These are phyloP conservation scores for Polyommatus iphigenia DNA, from an alignment of 2,888 invertebrate species.

Conservation along the genomic window DNA sequence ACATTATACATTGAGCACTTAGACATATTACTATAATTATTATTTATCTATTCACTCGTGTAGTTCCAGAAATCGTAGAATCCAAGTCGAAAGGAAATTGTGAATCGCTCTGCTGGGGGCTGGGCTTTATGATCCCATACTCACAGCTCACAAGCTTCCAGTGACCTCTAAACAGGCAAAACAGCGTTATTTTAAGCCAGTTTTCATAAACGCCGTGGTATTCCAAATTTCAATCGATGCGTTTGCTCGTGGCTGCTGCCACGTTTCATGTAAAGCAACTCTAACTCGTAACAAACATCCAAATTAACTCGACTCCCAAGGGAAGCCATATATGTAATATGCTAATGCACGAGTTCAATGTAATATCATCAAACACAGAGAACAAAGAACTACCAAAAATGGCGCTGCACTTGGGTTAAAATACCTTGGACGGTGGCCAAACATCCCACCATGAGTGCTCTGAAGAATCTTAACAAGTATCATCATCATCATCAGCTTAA, in stretches of 20 bases:
- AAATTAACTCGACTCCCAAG: neutral
- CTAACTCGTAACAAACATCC: neutral
- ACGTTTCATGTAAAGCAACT: neutral
- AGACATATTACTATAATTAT: too few relatives aligned
- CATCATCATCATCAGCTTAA: conserved; percentile 20
- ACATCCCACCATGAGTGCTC: conserved; percentile 12
- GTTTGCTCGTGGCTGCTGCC: neutral
- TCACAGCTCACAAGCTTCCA: too few relatives aligned
- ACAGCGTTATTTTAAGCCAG: too few relatives aligned
- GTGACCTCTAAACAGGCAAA: too few relatives aligned
- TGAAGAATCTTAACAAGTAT: conserved; percentile 3
- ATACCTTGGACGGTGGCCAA: conserved; percentile 25
- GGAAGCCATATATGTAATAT: neutral
- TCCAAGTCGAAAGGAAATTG: too few relatives aligned
- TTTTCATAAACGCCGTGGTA: too few relatives aligned
- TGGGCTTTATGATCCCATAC: too few relatives aligned
- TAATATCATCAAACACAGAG: conserved; percentile 2
- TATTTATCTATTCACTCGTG: too few relatives aligned
- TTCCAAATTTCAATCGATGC: too few relatives aligned
- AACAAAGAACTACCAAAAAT: conserved; percentile 28
- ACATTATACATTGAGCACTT: too few relatives aligned
- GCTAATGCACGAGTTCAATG: neutral
- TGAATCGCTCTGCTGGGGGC: too few relatives aligned
- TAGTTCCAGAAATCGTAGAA: too few relatives aligned
- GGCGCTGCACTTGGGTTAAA: conserved; percentile 24